Evolutionary conservation across 2,797 vertebrate genomes (phyloP).

Genomic region (Cyclura pinguis): DNA sequence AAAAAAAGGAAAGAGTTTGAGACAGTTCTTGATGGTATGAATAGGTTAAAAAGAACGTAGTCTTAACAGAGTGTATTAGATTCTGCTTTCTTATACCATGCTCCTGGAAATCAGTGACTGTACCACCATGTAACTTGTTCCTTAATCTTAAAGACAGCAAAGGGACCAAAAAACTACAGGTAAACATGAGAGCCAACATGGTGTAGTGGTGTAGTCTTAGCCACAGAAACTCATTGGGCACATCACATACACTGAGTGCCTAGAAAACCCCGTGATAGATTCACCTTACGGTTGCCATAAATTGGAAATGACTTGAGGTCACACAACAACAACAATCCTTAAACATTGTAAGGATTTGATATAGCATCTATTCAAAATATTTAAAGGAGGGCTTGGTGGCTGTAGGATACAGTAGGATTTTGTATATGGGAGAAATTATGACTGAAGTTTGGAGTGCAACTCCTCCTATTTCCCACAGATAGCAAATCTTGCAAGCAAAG

Average conservation of each 20-base stretch:
- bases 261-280: too few relatives aligned
- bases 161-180: neutral
- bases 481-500: constrained; percentile 40
- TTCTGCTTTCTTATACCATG: neutral
- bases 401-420: neutral
- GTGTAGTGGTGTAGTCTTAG: too few relatives aligned
- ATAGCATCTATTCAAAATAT: neutral
- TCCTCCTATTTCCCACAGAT: constrained; percentile 40
- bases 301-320: too few relatives aligned
- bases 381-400: neutral
- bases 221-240: too few relatives aligned
- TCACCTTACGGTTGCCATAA: too few relatives aligned
- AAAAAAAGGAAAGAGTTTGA: neutral
- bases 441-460: constrained; percentile 28
- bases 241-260: too few relatives aligned
- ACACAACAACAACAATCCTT: neutral
- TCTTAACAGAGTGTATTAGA: neutral
- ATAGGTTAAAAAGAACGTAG: neutral
- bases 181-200: too few relatives aligned
- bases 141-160: neutral
- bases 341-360: neutral
- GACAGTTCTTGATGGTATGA: neutral
- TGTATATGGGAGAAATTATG: neutral
- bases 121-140: neutral
- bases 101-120: neutral